Conservation (phyloP, 2,888 invertebrate genomes). For the Volucella zonaria region DNA sequence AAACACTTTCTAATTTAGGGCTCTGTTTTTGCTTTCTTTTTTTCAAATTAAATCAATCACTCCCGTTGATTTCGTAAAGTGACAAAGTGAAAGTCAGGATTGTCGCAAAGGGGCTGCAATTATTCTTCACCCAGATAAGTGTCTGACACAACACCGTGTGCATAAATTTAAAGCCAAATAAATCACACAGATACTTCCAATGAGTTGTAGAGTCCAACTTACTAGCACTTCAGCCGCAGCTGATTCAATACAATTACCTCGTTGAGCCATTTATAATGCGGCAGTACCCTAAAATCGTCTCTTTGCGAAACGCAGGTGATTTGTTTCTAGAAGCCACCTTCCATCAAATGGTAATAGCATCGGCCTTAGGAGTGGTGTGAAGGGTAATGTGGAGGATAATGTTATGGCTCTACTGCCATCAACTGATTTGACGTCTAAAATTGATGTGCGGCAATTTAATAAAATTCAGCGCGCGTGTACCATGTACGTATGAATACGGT, state of each 20-base stretch:
- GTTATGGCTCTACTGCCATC: no score
- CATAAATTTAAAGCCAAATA: constrained; percentile 37
- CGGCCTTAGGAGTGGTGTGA: no score
- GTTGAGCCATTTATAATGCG: constrained; percentile 27
- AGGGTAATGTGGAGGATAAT: no score
- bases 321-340: constrained; percentile 23
- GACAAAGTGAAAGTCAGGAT: constrained; percentile 11
- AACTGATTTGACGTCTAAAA: constrained; percentile 35
- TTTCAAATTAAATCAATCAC: background rate
- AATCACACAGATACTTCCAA: constrained; percentile 4
- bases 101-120: constrained; percentile 11
- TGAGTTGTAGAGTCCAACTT: background rate
- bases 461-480: constrained; percentile 36
- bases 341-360: no score
- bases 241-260: constrained; percentile 45
- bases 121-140: constrained; percentile 21
- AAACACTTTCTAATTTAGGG: no score
- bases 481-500: background rate
- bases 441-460: constrained; percentile 46
- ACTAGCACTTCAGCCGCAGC: constrained; percentile 6
- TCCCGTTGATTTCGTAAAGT: background rate
- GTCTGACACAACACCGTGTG: background rate
- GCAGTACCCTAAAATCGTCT: constrained; percentile 5
- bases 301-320: constrained; percentile 39
- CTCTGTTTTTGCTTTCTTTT: no score